phyloP scores from a whole-genome alignment of 2,797 vertebrate species.

The Tadarida brasiliensis region DNA sequence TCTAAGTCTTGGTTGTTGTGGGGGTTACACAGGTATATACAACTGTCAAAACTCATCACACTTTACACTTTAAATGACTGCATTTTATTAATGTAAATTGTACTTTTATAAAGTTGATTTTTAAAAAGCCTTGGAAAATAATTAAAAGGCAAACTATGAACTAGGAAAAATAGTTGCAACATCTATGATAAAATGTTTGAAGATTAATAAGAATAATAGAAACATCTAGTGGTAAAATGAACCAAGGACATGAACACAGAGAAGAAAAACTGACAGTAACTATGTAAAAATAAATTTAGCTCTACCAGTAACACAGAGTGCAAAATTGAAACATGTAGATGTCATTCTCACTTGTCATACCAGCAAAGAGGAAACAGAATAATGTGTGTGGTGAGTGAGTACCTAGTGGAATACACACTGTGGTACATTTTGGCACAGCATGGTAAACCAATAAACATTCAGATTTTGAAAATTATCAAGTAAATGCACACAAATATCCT shows the following conservation, averaged over 20 bases:
- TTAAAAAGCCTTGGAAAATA: not conserved
- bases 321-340: not conserved
- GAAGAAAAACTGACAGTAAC: not conserved
- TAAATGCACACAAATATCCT: not conserved
- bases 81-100: not conserved
- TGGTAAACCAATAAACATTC: not conserved
- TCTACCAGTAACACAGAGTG: not conserved
- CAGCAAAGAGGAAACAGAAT: not conserved
- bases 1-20: not conserved
- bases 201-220: not conserved
- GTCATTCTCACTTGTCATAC: not conserved
- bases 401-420: not conserved
- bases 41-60: not conserved
- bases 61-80: not conserved
- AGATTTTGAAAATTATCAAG: not conserved
- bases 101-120: not conserved
- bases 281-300: not conserved
- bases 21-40: no score
- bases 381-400: rapidly evolving
- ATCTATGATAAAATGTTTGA: not conserved
- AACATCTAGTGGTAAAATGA: not conserved
- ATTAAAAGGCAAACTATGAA: not conserved
- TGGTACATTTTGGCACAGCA: not conserved
- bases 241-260: not conserved
- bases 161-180: not conserved